Evolutionary conservation across 2,797 vertebrate genomes (phyloP).

Genomic region (Clarias fuscus): DNA sequence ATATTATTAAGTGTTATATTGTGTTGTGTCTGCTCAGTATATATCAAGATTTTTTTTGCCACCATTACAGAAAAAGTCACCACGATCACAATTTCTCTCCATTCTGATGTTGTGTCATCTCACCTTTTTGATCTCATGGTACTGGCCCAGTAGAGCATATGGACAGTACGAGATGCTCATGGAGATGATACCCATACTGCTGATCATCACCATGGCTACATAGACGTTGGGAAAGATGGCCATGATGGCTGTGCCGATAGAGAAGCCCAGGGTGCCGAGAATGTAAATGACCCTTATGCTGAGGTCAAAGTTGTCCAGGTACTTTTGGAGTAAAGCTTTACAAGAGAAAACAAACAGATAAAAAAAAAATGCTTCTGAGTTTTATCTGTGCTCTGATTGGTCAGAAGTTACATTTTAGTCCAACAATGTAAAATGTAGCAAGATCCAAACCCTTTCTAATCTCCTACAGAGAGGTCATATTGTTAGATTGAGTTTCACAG

Average conservation of each 20-base stretch:
- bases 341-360: background rate
- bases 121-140: conserved; percentile 85
- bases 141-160: conserved; percentile 84
- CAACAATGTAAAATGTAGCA: background rate
- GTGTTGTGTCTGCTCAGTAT: too few species aligned
- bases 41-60: too few species aligned
- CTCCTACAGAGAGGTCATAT: background rate
- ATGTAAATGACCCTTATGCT: conserved; percentile 96
- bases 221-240: conserved; percentile 84
- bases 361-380: background rate
- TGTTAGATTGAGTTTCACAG: background rate
- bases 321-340: conserved; percentile 93
- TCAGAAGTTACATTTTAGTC: background rate
- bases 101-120: background rate
- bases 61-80: background rate
- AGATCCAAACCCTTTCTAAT: background rate
- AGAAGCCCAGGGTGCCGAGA: conserved; percentile 91
- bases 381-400: background rate
- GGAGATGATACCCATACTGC: conserved; percentile 85
- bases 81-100: background rate
- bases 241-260: conserved; percentile 86
- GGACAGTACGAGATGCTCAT: conserved; percentile 90
- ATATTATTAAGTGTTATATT: too few species aligned
- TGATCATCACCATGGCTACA: conserved; percentile 84
- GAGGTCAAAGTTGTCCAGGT: conserved; percentile 94